Evolutionary conservation across 37 sponge, comb jelly and placozoan species (phyloP).

Genomic region (Tethya wilhelma): DNA sequence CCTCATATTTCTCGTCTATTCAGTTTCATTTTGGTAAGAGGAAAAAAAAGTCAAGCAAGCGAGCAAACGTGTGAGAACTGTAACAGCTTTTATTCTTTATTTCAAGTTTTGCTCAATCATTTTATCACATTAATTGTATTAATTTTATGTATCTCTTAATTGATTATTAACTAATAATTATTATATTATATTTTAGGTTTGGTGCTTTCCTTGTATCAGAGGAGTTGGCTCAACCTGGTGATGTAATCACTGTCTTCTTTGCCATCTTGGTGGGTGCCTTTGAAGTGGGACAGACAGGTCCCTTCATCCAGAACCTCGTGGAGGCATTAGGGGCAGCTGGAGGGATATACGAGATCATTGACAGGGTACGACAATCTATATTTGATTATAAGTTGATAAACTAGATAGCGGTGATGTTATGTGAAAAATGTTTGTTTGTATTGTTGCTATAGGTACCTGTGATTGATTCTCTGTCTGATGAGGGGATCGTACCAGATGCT

Average conservation of each 20-base stretch:
- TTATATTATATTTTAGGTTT: background rate
- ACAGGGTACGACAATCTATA: conserved; percentile 54
- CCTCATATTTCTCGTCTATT: conserved; percentile 48
- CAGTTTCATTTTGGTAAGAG: conserved; percentile 56
- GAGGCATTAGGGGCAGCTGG: conserved; percentile 41
- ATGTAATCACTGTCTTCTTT: conserved; percentile 63
- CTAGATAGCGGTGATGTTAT: too few species aligned
- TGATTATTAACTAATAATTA: too few species aligned
- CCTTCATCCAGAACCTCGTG: conserved; percentile 30
- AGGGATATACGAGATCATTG: conserved; percentile 41
- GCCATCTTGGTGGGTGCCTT: conserved; percentile 74
- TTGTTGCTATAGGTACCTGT: conserved; percentile 22
- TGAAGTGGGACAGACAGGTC: conserved; percentile 60
- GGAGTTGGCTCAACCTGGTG: background rate
- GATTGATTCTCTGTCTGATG: background rate
- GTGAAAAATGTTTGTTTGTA: background rate
- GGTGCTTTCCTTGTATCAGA: conserved; percentile 7
- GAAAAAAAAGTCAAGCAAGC: background rate
- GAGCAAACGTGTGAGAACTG: background rate
- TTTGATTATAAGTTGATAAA: too few species aligned
- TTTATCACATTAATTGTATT: too few species aligned
- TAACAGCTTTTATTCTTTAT: too few species aligned
- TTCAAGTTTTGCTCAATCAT: too few species aligned
- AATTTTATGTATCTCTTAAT: too few species aligned
- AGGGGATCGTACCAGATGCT: background rate